Percentiles rank a stretch among this genome's conserved stretches.
Conservation (phyloP, 1,140 invertebrate genomes). For the Phthorimaea operculella region DNA sequence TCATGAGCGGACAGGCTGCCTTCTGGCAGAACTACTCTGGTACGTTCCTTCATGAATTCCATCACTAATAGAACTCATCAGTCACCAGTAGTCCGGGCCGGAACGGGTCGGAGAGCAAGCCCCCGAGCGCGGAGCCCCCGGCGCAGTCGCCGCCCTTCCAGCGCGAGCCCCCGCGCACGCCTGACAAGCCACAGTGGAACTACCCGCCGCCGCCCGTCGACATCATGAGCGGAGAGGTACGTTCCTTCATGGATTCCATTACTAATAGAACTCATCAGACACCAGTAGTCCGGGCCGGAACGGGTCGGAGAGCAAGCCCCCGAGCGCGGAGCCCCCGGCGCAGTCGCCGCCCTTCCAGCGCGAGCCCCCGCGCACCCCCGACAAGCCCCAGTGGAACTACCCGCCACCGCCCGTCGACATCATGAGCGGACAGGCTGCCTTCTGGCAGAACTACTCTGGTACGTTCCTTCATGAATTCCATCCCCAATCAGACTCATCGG, state of each 20-base stretch:
- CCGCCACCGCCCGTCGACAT: conserved; percentile 78
- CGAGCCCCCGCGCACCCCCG: conserved; percentile 65
- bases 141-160: conserved; percentile 53
- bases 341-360: conserved; percentile 56
- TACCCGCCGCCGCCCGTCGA: conserved; percentile 79
- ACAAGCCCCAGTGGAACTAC: conserved; percentile 76
- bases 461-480: conserved; percentile 6
- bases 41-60: conserved; percentile 44
- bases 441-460: conserved; percentile 92
- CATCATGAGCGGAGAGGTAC: conserved; percentile 77
- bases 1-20: conserved; percentile 80
- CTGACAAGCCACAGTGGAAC: conserved; percentile 74
- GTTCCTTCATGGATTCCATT: too few relatives aligned
- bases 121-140: conserved; percentile 54
- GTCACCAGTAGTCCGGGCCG: too few relatives aligned
- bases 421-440: conserved; percentile 80
- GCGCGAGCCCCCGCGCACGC: conserved; percentile 62
- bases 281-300: too few relatives aligned
- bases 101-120: conserved; percentile 63
- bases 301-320: conserved; percentile 60
- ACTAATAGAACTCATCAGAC: too few relatives aligned
- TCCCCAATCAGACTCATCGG: too few relatives aligned
- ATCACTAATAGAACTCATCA: too few relatives aligned
- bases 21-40: conserved; percentile 92
- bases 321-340: conserved; percentile 52